These are phyloP conservation scores for Rhorus exstirpatorius DNA, from an alignment of 2,888 invertebrate genomes.

Conservation along the genomic window DNA sequence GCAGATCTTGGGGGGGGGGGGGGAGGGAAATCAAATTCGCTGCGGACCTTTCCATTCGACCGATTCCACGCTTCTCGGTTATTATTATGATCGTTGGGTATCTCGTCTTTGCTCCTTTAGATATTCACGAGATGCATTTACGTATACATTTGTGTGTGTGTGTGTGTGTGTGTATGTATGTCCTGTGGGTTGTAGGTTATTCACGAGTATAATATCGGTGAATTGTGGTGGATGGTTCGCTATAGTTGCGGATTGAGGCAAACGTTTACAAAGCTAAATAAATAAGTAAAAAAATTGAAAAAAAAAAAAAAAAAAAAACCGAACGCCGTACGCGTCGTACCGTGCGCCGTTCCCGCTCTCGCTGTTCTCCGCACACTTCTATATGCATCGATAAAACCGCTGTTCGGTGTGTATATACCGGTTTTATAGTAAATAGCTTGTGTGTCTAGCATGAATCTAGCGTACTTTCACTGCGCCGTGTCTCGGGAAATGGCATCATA, in stretches of 20 bases:
- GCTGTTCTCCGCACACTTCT: constrained; percentile 30
- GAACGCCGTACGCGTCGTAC: neutral
- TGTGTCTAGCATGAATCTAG: constrained; percentile 16
- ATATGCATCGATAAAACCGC: constrained; percentile 1
- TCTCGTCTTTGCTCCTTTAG: neutral
- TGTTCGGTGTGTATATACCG: neutral
- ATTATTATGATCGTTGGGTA: constrained; percentile 13
- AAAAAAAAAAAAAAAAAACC: neutral
- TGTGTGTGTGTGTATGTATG: neutral
- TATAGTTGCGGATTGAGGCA: neutral
- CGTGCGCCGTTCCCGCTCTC: constrained; percentile 24
- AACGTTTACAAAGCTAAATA: constrained; percentile 22
- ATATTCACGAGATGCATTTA: neutral
- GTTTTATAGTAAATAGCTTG: constrained; percentile 18
- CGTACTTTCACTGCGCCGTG: constrained; percentile 54
- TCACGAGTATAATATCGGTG: too few species aligned
- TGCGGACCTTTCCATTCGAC: constrained; percentile 7
- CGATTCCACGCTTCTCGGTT: neutral
- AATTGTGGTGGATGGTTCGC: too few species aligned
- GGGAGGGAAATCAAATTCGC: constrained; percentile 24
- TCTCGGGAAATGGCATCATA: constrained; percentile 56
- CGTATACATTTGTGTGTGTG: too few species aligned
- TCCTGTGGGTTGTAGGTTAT: too few species aligned
- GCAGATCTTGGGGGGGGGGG: too few species aligned
- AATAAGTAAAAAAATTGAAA: constrained; percentile 17